These are phyloP conservation scores for Semotilus atromaculatus DNA, from an alignment of 2,797 vertebrate species.

Conservation along the genomic window DNA sequence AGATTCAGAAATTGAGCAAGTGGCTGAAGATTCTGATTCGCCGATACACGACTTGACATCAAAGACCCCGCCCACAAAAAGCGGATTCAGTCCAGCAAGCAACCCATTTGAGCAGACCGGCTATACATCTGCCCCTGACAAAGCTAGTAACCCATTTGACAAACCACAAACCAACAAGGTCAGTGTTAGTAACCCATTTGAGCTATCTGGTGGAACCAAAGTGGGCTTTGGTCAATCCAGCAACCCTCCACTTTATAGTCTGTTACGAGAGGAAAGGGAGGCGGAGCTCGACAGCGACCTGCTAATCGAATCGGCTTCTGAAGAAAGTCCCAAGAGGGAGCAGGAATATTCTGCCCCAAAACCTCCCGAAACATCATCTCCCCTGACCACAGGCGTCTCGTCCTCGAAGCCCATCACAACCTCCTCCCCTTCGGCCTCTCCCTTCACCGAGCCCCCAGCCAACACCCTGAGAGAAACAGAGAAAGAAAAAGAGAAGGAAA, in stretches of 20 bases:
- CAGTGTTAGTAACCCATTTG: constrained; percentile 77
- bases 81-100: constrained; percentile 53
- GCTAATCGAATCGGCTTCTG: constrained; percentile 95
- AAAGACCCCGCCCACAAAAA: constrained; percentile 16
- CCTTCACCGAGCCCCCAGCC: constrained; percentile 64
- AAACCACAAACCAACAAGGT: constrained; percentile 79
- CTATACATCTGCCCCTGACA: constrained; percentile 65
- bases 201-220: constrained; percentile 29
- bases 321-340: constrained; percentile 96
- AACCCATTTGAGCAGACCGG: constrained; percentile 73
- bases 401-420: constrained; percentile 61
- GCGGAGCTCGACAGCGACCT: constrained; percentile 98
- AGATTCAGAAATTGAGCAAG: constrained; percentile 95
- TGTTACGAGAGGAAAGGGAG: constrained; percentile 95
- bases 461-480: constrained; percentile 63
- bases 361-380: constrained; percentile 74
- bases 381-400: constrained; percentile 65
- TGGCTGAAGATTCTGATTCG: constrained; percentile 86
- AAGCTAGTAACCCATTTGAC: constrained; percentile 75
- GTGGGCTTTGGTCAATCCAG: constrained; percentile 27
- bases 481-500: constrained; percentile 43
- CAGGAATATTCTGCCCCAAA: constrained; percentile 87
- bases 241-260: constrained; percentile 90
- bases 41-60: constrained; percentile 41
- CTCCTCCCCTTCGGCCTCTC: constrained; percentile 59